Evolutionary conservation across 1,140 invertebrate species (phyloP).

Genomic region (Pseudomyrmex dendroicus): DNA sequence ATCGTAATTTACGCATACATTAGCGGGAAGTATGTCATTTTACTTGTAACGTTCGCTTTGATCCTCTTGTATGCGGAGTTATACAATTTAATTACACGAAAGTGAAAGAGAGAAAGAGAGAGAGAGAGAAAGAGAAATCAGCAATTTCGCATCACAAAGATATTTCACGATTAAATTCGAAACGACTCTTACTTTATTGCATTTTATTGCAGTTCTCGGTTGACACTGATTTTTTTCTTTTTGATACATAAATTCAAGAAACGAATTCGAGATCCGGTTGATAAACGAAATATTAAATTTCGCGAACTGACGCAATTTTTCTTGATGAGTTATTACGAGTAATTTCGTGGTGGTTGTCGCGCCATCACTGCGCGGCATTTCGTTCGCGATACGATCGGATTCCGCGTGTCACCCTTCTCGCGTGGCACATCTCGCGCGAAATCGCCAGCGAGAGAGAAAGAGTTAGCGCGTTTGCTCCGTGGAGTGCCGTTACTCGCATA

Average conservation of each 20-base stretch:
- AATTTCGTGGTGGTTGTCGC: background rate
- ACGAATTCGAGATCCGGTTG: background rate
- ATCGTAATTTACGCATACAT: slow-evolving; percentile 17
- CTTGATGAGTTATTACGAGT: background rate
- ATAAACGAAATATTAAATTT: slow-evolving; percentile 17
- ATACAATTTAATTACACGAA: slow-evolving; percentile 24
- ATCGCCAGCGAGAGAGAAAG: background rate
- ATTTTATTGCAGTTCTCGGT: background rate
- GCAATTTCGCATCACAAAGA: slow-evolving; percentile 1
- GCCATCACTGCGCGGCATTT: background rate
- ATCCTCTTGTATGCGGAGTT: background rate
- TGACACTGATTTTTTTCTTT: background rate
- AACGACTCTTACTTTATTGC: background rate
- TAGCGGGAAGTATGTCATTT: background rate
- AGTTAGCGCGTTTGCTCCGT: slow-evolving; percentile 9
- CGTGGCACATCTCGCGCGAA: background rate
- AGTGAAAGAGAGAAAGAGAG: background rate
- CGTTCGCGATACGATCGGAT: slow-evolving; percentile 27
- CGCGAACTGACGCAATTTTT: background rate
- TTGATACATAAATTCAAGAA: background rate
- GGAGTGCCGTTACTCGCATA: slow-evolving; percentile 67
- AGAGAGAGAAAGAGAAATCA: background rate
- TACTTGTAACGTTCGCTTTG: slow-evolving; percentile 4
- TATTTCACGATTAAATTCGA: background rate
- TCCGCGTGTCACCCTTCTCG: slow-evolving; percentile 31